Evolutionary conservation across 2,113 vertebrate genomes (phyloP).

Genomic region (Rhynchomys soricoides): DNA sequence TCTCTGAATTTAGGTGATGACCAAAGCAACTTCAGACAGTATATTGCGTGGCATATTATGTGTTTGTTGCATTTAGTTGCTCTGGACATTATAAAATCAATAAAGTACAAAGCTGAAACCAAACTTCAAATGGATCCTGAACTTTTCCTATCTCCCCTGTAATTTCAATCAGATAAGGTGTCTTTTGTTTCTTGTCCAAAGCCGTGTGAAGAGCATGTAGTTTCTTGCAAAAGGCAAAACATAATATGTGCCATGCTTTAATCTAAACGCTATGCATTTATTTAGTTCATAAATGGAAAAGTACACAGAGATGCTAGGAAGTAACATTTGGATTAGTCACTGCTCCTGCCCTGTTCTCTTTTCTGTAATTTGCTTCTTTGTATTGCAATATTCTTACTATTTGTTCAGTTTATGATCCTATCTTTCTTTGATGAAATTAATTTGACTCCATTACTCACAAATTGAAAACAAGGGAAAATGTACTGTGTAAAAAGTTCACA

Average conservation of each 20-base stretch:
- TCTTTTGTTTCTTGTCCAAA: slow-evolving; percentile 63
- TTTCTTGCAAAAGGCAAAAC: slow-evolving; percentile 57
- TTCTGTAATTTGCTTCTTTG: not conserved
- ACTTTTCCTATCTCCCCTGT: slow-evolving; percentile 68
- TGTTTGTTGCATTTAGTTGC: slow-evolving; percentile 69
- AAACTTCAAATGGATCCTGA: slow-evolving; percentile 72
- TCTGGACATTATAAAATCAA: slow-evolving; percentile 79
- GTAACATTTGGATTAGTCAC: slow-evolving; percentile 11
- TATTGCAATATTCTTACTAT: not conserved
- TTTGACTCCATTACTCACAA: not conserved
- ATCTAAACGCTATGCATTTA: slow-evolving; percentile 29
- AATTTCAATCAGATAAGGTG: slow-evolving; percentile 77
- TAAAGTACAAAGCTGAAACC: slow-evolving; percentile 62
- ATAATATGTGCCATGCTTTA: slow-evolving; percentile 33
- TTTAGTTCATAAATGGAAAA: slow-evolving; percentile 38
- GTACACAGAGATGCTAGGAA: not conserved
- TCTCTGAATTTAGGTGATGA: slow-evolving; percentile 76
- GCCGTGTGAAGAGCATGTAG: not conserved
- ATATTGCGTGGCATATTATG: slow-evolving; percentile 49
- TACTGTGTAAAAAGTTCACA: not conserved
- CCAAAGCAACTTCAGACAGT: slow-evolving; percentile 68
- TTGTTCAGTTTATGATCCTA: slow-evolving; percentile 42
- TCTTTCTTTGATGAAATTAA: slow-evolving; percentile 7
- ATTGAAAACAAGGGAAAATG: slow-evolving; percentile 27
- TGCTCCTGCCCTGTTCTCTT: not conserved